Conservation (phyloP, 2,888 invertebrate genomes). For the Notodonta dromedarius region DNA sequence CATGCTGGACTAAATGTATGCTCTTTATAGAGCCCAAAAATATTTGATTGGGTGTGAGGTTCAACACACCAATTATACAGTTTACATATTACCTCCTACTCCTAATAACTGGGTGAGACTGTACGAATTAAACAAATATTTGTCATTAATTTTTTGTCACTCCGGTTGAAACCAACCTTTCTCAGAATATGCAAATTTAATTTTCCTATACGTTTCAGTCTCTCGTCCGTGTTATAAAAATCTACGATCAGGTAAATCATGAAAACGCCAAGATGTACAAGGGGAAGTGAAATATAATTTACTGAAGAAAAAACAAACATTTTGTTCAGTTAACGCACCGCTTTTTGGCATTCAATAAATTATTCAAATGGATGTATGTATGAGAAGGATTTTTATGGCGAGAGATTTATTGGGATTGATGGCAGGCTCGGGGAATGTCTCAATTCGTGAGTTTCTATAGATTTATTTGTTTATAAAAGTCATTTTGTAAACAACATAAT, state of each 20-base stretch:
- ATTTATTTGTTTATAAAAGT: constrained; percentile 7
- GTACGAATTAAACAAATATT: no score
- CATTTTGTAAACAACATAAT: no score
- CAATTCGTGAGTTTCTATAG: constrained; percentile 11
- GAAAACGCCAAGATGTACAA: constrained; percentile 32
- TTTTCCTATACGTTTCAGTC: constrained; percentile 45
- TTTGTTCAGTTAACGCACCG: constrained; percentile 23
- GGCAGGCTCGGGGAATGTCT: constrained; percentile 22
- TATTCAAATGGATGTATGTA: constrained; percentile 41
- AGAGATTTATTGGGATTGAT: constrained; percentile 28
- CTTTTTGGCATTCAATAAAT: constrained; percentile 38
- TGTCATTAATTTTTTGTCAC: background rate
- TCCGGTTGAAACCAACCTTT: constrained; percentile 26
- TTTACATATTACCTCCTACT: no score
- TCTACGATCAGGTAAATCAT: constrained; percentile 55
- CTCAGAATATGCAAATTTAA: constrained; percentile 52
- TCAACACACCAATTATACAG: no score
- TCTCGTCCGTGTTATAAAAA: constrained; percentile 47
- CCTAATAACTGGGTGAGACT: no score
- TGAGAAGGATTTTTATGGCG: constrained; percentile 22
- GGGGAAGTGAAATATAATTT: constrained; percentile 39
- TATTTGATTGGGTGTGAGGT: no score
- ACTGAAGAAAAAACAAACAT: constrained; percentile 23
- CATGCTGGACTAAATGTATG: no score
- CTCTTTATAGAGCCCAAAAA: no score